These are phyloP conservation scores for Selenia dentaria DNA, from an alignment of 2,888 invertebrate species.

Conservation along the genomic window DNA sequence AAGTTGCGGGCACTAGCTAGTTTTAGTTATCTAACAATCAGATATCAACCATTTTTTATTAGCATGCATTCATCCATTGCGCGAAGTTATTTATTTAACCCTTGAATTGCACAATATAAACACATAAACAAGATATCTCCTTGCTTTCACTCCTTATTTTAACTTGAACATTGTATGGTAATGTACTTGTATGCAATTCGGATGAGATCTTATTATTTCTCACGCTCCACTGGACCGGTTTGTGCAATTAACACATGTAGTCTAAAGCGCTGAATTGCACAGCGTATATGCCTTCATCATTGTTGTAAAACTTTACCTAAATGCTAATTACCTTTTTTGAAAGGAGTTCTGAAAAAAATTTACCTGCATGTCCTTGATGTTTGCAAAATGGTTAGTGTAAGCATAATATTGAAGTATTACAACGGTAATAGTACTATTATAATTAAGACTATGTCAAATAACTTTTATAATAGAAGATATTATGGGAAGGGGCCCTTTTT, in stretches of 20 bases:
- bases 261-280: constrained; percentile 40
- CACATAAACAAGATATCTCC: too few relatives aligned
- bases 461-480: too few relatives aligned
- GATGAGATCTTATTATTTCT: constrained; percentile 54
- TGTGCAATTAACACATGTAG: constrained; percentile 56
- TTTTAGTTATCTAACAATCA: too few relatives aligned
- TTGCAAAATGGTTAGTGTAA: constrained; percentile 11
- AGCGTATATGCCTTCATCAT: constrained; percentile 44
- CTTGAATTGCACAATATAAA: too few relatives aligned
- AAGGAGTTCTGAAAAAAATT: constrained; percentile 19
- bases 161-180: constrained; percentile 60
- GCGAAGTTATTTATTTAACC: too few relatives aligned
- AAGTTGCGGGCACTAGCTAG: too few relatives aligned
- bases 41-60: too few relatives aligned
- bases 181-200: constrained; percentile 50
- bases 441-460: too few relatives aligned
- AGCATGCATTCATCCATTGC: too few relatives aligned
- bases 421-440: too few relatives aligned
- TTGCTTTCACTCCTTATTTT: constrained; percentile 65
- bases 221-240: constrained; percentile 59
- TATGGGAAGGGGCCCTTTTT: too few relatives aligned
- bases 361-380: constrained; percentile 14
- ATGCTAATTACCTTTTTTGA: constrained; percentile 14
- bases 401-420: too few relatives aligned
- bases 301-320: constrained; percentile 31